phyloP scores from a whole-genome alignment of 2,113 vertebrate species.

The Aleadryas rufinucha region DNA sequence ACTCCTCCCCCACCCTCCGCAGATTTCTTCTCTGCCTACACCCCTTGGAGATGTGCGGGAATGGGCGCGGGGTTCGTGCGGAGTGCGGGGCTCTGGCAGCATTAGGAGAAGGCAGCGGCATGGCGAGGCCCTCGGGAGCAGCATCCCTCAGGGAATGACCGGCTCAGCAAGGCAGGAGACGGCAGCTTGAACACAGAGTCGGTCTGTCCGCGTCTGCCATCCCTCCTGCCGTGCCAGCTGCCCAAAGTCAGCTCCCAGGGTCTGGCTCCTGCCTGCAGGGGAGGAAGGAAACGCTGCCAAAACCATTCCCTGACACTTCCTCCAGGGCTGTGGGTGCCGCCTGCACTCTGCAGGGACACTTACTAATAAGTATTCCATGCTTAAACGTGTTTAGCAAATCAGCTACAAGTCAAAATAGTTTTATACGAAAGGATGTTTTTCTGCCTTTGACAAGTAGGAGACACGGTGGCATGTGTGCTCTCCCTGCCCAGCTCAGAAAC shows the following conservation, averaged over 20 bases:
- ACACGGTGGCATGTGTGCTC: fast-evolving
- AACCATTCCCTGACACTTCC: neutral
- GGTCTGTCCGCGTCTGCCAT: fast-evolving
- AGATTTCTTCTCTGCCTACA: fast-evolving
- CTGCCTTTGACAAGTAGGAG: neutral
- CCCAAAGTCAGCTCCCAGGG: neutral
- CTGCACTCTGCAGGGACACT: neutral
- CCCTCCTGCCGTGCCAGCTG: neutral
- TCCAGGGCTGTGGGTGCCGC: neutral
- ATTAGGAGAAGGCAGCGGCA: neutral
- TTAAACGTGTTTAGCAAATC: neutral
- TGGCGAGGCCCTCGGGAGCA: fast-evolving
- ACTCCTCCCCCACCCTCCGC: fast-evolving
- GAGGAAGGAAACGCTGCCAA: neutral
- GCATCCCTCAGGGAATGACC: fast-evolving
- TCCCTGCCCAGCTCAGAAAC: neutral
- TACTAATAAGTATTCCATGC: neutral
- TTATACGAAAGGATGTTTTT: neutral
- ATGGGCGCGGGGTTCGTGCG: fast-evolving
- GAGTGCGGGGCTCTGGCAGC: neutral
- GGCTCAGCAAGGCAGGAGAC: neutral
- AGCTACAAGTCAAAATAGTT: neutral
- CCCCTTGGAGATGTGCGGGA: neutral
- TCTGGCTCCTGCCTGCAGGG: neutral
- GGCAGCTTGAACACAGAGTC: neutral